A percentile compares a stretch with the other conserved stretches of the same genome.
Conservation (phyloP, 1,140 invertebrate species). For the Drosophila jambulina region DNA sequence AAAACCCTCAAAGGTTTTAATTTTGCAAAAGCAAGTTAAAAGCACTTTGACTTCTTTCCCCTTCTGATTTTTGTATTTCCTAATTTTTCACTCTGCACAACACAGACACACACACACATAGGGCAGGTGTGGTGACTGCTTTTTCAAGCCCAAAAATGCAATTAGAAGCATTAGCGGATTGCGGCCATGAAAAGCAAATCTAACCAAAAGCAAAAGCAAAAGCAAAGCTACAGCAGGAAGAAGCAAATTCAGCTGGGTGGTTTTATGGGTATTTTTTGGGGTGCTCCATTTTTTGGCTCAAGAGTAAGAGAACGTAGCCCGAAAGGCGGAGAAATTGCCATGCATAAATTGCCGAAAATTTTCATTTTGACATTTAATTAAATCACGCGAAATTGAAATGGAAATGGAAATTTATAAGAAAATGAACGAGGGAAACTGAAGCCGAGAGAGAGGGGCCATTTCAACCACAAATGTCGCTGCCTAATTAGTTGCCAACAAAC, state of each 20-base stretch:
- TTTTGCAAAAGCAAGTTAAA: too few relatives aligned
- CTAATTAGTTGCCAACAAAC: conserved; percentile 74
- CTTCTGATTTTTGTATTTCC: neutral
- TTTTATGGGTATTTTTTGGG: neutral
- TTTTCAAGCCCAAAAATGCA: conserved; percentile 62
- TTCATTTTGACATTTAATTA: conserved; percentile 79
- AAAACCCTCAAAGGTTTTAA: too few relatives aligned
- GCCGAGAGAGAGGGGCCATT: neutral
- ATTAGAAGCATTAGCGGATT: conserved; percentile 73
- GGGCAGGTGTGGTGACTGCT: conserved; percentile 11
- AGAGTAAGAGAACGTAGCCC: neutral
- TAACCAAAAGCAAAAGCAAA: conserved; percentile 36
- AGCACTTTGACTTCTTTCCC: neutral
- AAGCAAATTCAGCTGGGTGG: conserved; percentile 15
- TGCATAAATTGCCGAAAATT: conserved; percentile 66
- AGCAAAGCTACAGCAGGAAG: conserved; percentile 7
- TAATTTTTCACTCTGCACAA: neutral
- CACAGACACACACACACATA: neutral
- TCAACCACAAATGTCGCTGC: conserved; percentile 70
- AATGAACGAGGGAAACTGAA: conserved; percentile 4
- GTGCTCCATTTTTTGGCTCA: neutral
- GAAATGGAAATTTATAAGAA: conserved; percentile 16
- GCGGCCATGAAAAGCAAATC: conserved; percentile 39
- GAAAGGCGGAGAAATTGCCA: conserved; percentile 21
- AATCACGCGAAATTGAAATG: conserved; percentile 73